Evolutionary conservation across 2,113 vertebrate genomes (phyloP), one percentile per base, ranked within the genome.

Genomic region (Pagrus major): DNA sequence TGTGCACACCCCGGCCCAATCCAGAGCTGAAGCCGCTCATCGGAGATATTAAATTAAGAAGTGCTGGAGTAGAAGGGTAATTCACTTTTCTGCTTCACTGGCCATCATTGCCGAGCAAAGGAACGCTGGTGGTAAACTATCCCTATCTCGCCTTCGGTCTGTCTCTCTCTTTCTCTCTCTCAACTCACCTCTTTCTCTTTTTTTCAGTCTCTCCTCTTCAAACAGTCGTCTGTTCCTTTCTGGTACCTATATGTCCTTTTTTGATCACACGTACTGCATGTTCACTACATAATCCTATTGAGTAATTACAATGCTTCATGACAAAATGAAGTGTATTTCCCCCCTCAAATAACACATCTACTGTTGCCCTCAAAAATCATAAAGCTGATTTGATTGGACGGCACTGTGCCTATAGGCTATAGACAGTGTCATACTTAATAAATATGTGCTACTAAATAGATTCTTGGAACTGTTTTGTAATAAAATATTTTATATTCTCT

Each of bases 21-120:
- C 92, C 92, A 80, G 90, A 93, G 92, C 86, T 76, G 93, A 90
- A 95, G 95, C 94, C 93, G 90, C 96, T 96, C 95, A 93, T 96
- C 95, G 95, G 96, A 97, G 97, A 98, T 97, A 99, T 98, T 97
- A 96, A 97, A 99, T 98, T 98, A 99, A 97, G 97, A 96, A 96
- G 96, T 95, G 96, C 96, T 95, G 96, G 96, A 97, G 96, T 96
- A 95, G 96, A 96, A 86, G 96, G 96, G 97, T 97, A 98, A 99
- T 99, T 97, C 96, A 96, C 96, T 98, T 98, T 98, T 98, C 97
- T 97, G 97, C 97, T 96, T 96, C 91, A 95, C 95, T 97, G 96
- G 94, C 94, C 95, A 95, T 90, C 94, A 96, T 96, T 93, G 95
- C 80, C 90, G 90, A 92, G 96, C 92, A 87, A 91, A 89, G 95